Percentiles rank a stretch among this genome's conserved stretches.
Conservation (phyloP, 2,888 invertebrate species). For the Lasioglossum leucozonium region DNA sequence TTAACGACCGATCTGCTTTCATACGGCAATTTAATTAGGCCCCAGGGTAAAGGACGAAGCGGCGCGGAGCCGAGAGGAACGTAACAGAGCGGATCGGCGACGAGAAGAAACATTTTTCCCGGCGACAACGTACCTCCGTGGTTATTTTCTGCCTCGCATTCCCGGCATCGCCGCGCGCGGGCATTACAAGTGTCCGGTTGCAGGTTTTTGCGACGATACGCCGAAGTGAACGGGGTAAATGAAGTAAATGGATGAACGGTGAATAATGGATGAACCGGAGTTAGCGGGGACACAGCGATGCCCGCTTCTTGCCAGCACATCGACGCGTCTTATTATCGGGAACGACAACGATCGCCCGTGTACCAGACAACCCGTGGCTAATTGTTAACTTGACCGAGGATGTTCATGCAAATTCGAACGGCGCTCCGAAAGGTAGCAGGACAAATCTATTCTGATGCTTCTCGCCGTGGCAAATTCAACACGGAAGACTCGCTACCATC, state of each 20-base stretch:
- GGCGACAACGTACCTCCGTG: conserved; percentile 9
- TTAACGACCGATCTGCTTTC: conserved; percentile 6
- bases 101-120: neutral
- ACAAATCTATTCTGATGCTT: neutral
- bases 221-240: conserved; percentile 48
- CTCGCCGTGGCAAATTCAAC: neutral
- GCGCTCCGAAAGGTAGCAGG: neutral
- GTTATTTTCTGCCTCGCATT: conserved; percentile 52
- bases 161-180: conserved; percentile 33
- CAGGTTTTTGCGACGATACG: conserved; percentile 42
- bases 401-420: conserved; percentile 2
- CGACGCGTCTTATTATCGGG: neutral
- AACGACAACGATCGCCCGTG: neutral
- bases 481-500: neutral
- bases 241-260: conserved; percentile 62
- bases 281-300: neutral
- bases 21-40: neutral
- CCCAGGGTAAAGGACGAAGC: neutral
- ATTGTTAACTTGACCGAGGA: conserved; percentile 6
- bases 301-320: neutral
- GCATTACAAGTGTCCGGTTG: conserved; percentile 40
- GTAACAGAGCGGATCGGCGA: neutral
- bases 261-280: conserved; percentile 60
- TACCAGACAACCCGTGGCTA: neutral
- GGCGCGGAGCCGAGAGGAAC: neutral